Evolutionary conservation across 2,888 invertebrate genomes (phyloP), one percentile per base, ranked within the genome.

Genomic region (Sphinx pinastri): DNA sequence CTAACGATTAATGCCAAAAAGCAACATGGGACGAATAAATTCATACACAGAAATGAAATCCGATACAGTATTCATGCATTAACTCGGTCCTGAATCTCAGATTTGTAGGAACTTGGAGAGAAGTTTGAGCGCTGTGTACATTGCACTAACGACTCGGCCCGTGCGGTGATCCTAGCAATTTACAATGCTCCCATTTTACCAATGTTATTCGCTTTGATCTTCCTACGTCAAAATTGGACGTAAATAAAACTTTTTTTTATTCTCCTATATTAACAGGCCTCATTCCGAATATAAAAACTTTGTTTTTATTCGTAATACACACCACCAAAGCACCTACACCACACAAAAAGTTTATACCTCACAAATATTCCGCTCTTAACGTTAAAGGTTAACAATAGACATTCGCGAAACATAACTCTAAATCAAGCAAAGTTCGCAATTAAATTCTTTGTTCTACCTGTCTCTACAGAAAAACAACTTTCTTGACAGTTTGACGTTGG

Each of bases 401-500:
- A 51, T 67, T 11, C 16, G 25, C 16, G 16, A 52, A 52, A 47
- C 68, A 57, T 68, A 72, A 59, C 66, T 68, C 63, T 57, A 51
- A 59, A 72, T 68, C 69, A 69, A n/a, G 67, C 47, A 68, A 54
- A 58, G 55, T 19, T 47, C 70, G 68, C 71, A 74, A 74, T 77
- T 74, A 68, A 74, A 75, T 74, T 66, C 49, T 52, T 38, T 31
- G 54, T 68, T 68, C 63, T 59, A 55, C 70, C 71, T 73, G 72
- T 68, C 58, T 71, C 45, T 71, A 63, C 74, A 69, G 75, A 75
- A 76, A 63, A 80, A 77, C 75, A 76, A 82, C 77, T 78, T 81
- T 74, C 74, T 74, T 77, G 84, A 81, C 79, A 83, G 80, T 83
- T 83, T 82, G 80, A 82, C 78, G 77, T 71, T 68, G 74, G 76